A percentile compares a stretch with the other conserved stretches of the same genome.
These are phyloP conservation scores for Parnassius smintheus DNA, from an alignment of 2,888 invertebrate species.

Conservation along the genomic window DNA sequence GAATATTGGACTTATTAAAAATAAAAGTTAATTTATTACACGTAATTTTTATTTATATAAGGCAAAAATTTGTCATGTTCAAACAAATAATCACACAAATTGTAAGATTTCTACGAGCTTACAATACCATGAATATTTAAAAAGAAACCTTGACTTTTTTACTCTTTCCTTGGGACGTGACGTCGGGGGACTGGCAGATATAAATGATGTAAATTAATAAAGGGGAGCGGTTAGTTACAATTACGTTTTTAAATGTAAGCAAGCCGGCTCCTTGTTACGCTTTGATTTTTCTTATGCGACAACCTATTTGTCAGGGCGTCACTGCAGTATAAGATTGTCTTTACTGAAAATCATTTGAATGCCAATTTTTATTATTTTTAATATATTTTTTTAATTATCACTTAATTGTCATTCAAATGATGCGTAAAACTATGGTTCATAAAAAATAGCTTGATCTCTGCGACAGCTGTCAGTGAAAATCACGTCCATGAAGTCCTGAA, in stretches of 20 bases:
- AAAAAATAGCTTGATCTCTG: too few species aligned
- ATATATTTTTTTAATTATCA: neutral
- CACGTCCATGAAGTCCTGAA: too few species aligned
- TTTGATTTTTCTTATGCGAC: constrained; percentile 78
- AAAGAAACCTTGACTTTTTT: constrained; percentile 48
- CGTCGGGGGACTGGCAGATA: constrained; percentile 56
- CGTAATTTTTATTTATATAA: too few species aligned
- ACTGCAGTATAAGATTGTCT: constrained; percentile 35
- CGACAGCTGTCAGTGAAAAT: too few species aligned
- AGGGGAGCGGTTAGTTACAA: constrained; percentile 79
- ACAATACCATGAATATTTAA: constrained; percentile 69
- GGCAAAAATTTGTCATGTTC: constrained; percentile 30
- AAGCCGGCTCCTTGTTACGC: constrained; percentile 68
- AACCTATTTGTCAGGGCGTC: constrained; percentile 65
- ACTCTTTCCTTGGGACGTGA: constrained; percentile 57
- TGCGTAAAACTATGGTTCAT: too few species aligned
- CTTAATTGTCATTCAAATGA: too few species aligned
- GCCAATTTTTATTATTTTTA: neutral
- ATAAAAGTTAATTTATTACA: too few species aligned
- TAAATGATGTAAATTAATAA: constrained; percentile 79
- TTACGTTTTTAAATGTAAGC: constrained; percentile 80
- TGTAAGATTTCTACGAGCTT: constrained; percentile 37
- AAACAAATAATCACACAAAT: constrained; percentile 44
- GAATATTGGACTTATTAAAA: too few species aligned
- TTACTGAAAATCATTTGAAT: constrained; percentile 30